Base-by-base conservation (phyloP, 2,797 vertebrate species). In the Muscicapa comitata region DNA sequence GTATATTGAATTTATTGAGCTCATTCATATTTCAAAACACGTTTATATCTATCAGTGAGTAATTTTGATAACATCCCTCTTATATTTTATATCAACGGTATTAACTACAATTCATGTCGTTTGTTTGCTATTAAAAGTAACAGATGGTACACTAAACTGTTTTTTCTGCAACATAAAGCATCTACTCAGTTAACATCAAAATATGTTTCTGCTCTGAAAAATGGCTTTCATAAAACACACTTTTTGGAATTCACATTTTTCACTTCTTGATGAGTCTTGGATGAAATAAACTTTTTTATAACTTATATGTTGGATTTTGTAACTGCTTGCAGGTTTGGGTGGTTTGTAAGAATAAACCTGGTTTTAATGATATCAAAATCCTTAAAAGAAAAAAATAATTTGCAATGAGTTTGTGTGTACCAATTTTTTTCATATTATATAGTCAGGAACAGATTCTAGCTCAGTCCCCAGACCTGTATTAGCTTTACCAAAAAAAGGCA, bases 1-100 rank as follows among this genome's bases (percentile, higher is more conserved):
- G 37, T 23, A 31, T 35, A 24, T 47, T 76, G 50, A 81, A 62
- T 86, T 78, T 87, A 75, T 63, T 81, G 75, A 87, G 75, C 74
- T 92, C 59, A 47, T 59, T 86, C 31, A 35, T 88, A 94, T 90
- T 96, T 96, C 86, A 90, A 93, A 93, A 53, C 42, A 35, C 75
- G 68, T 96, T 93, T 92, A 66, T 91, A 81, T 85, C 94, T 94
- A 42, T 74, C 81, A 85, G 38, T 23, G 42, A 84, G 42, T 21
- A 76, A 62, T 95, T 97, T 95, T 92, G 61, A 87, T 90, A 84
- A 84, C 63, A 91, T 33, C 26, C 17, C 13, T 74, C 50, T 96
- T 83, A 62, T 86, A 79, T 93, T 95, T 96, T 78, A 93, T 55
- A 93, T 81, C 88, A 93, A 84, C 26, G 74, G 42, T 66, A 82